phyloP scores from a whole-genome alignment of 2,888 invertebrate species.

The Saturnia pavonia region DNA sequence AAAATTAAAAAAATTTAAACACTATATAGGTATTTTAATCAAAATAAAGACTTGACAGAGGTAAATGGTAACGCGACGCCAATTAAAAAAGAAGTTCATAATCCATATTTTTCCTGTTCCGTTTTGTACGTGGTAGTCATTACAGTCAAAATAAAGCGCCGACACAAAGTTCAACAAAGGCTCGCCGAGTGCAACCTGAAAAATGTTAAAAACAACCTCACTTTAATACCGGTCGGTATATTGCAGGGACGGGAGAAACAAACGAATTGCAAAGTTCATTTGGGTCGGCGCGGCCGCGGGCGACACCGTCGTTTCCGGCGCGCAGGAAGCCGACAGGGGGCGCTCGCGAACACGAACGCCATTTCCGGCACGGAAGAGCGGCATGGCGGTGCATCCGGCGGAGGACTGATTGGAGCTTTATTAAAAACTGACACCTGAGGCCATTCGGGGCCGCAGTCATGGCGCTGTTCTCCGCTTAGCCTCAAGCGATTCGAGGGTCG shows the following conservation, averaged over 20 bases:
- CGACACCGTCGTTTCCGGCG: slow-evolving; percentile 57
- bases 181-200: slow-evolving; percentile 30
- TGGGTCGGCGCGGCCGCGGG: slow-evolving; percentile 45
- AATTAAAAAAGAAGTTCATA: not conserved
- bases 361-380: slow-evolving; percentile 75
- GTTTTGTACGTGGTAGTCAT: not conserved
- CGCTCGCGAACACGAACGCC: slow-evolving; percentile 68
- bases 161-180: slow-evolving; percentile 37
- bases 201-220: slow-evolving; percentile 38
- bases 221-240: slow-evolving; percentile 45
- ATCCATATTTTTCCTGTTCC: not conserved
- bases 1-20: too few species aligned
- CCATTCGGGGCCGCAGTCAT: slow-evolving; percentile 37
- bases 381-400: slow-evolving; percentile 68
- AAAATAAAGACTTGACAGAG: not conserved
- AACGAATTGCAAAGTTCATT: slow-evolving; percentile 48
- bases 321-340: slow-evolving; percentile 25
- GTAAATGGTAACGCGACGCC: not conserved
- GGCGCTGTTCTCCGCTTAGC: slow-evolving; percentile 28
- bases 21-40: too few species aligned
- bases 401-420: slow-evolving; percentile 78
- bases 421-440: slow-evolving; percentile 80
- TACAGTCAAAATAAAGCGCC: not conserved
- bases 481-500: slow-evolving; percentile 22
- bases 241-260: slow-evolving; percentile 30